Base-by-base conservation (phyloP, 1,140 invertebrate species). In the Akabosia matsudoensis region DNA sequence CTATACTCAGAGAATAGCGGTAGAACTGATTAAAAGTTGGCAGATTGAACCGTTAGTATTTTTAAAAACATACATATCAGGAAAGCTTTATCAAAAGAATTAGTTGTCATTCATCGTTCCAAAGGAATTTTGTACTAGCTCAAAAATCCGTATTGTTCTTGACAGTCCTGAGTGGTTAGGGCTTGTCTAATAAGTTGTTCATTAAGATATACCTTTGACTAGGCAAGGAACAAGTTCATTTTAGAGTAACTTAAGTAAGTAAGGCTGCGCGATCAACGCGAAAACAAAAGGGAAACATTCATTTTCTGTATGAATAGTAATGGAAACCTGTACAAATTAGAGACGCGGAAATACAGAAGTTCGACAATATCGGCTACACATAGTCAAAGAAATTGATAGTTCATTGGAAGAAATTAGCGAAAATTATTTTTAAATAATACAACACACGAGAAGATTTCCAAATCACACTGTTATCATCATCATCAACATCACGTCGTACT, bases 291-390 rank as follows among this genome's bases (percentile, higher is more conserved):
- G 37, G 37, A 45, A 45, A 18, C 37, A 45, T 45, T 45, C 37
- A 10, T 45, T 45, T 45, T 45, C 18, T 45, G 37, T 45, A 45
- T 45, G 37, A 10, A 18, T 45, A 45, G 37, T 4, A 24, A 56
- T n/a, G 61, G 61, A 61, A 67, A 67, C 61, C 28, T 67, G 61
- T 67, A 67, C 61, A 67, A 67, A 67, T 24, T 67, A 67, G 61
- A 10, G 61, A 67, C 28, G 61, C 28, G 28, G 22, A 31, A 30
- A 67, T 56, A 30, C 61, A 67, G 61, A 67, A 67, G 24, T 30
- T 24, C 28, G 61, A 67, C 61, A 67, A 67, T 67, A 67, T 30
- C 61, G 7, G 31, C 22, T 16, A 13, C 54, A 45, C 37, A 18
- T 45, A 45, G 37, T 45, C 7, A 61, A 31, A 67, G 31, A 67